Percentiles rank a stretch among this genome's conserved stretches.
phyloP scores from a whole-genome alignment of 1,140 invertebrate genomes.

The Lepidurus apus region DNA sequence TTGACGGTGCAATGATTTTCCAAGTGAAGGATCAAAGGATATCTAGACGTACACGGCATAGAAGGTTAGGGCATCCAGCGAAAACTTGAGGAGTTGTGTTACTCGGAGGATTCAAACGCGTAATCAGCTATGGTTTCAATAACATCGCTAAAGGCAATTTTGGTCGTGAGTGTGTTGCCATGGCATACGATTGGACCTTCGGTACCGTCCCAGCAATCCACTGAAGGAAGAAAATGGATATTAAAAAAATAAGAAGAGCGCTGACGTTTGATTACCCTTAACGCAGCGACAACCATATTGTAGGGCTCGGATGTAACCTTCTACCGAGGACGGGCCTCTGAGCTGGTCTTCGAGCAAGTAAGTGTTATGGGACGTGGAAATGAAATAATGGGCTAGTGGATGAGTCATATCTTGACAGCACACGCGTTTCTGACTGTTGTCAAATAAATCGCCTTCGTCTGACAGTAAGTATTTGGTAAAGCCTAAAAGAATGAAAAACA shows the following conservation, averaged over 20 bases:
- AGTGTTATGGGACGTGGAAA: conserved; percentile 60
- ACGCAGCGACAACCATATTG: conserved; percentile 47
- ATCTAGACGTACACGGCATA: conserved; percentile 39
- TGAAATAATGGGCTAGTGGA: conserved; percentile 58
- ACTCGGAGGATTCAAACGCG: conserved; percentile 52
- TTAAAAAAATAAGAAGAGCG: not conserved
- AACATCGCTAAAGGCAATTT: conserved; percentile 53
- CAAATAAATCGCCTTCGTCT: conserved; percentile 55
- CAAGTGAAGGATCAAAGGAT: conserved; percentile 47
- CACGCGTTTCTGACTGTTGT: conserved; percentile 48
- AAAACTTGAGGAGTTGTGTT: not conserved
- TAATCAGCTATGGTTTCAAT: conserved; percentile 52
- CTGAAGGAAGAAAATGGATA: conserved; percentile 43
- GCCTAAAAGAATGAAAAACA: conserved; percentile 43
- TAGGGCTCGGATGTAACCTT: conserved; percentile 48
- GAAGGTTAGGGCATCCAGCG: not conserved
- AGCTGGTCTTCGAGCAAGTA: conserved; percentile 53
- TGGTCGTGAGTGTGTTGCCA: conserved; percentile 55
- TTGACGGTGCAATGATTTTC: conserved; percentile 46
- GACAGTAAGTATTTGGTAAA: conserved; percentile 57
- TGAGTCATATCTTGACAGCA: conserved; percentile 56
- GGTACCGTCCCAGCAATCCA: conserved; percentile 58
- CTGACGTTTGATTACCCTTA: conserved; percentile 40
- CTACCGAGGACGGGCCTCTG: conserved; percentile 49
- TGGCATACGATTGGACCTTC: conserved; percentile 54